These are phyloP conservation scores for Pseudomyrmex pallidus DNA, from an alignment of 1,140 invertebrate genomes.

Conservation along the genomic window DNA sequence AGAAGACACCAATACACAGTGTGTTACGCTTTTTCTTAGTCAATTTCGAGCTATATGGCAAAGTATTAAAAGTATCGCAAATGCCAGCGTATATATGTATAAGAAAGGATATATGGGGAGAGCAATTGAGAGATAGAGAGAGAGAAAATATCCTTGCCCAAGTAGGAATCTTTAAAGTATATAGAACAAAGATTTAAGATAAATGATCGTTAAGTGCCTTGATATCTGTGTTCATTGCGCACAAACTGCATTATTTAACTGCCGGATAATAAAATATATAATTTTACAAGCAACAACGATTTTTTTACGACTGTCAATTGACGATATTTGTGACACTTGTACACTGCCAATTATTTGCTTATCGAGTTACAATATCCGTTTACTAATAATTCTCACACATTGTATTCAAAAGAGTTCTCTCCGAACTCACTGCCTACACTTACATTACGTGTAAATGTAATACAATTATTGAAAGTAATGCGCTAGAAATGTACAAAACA, in stretches of 20 bases:
- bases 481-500: conserved; percentile 70
- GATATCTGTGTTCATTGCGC: conserved; percentile 59
- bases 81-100: conserved; percentile 6
- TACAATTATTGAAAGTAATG: conserved; percentile 36
- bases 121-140: background rate
- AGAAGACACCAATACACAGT: conserved; percentile 26
- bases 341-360: conserved; percentile 49
- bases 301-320: conserved; percentile 5
- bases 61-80: conserved; percentile 62
- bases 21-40: conserved; percentile 62
- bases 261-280: conserved; percentile 59
- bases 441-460: conserved; percentile 7
- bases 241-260: conserved; percentile 56
- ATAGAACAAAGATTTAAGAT: background rate
- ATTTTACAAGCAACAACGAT: conserved; percentile 2
- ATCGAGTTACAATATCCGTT: background rate
- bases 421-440: too few relatives aligned
- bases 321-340: background rate
- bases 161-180: conserved; percentile 12
- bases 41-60: conserved; percentile 58
- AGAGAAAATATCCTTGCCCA: background rate
- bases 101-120: too few relatives aligned
- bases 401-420: background rate
- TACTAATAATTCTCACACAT: background rate
- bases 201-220: background rate